phyloP scores from a whole-genome alignment of 2,113 vertebrate species.

The Mugil cephalus region DNA sequence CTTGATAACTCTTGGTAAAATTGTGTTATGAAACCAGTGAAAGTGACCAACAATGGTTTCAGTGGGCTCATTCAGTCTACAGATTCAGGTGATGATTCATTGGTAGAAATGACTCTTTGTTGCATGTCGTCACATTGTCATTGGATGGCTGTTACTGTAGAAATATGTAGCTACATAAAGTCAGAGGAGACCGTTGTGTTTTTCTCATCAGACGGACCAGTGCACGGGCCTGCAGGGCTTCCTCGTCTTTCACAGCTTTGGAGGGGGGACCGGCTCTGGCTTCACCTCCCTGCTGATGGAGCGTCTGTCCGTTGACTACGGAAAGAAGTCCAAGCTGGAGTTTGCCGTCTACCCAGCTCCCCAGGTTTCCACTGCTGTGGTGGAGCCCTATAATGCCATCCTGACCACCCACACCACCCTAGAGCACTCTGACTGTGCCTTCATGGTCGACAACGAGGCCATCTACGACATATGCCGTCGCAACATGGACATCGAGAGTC shows the following conservation, averaged over 20 bases:
- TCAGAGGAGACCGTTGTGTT: not conserved
- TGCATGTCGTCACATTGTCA: too few relatives aligned
- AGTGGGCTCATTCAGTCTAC: too few relatives aligned
- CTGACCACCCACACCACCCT: constrained; percentile 92
- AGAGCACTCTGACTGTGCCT: constrained; percentile 91
- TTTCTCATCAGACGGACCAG: constrained; percentile 85
- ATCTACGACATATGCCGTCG: constrained; percentile 90
- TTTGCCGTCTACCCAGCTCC: constrained; percentile 90
- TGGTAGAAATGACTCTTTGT: too few relatives aligned
- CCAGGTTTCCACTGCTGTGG: constrained; percentile 88
- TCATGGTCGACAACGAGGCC: constrained; percentile 93
- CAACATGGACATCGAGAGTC: constrained; percentile 90
- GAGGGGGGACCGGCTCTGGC: constrained; percentile 90
- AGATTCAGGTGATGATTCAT: too few relatives aligned
- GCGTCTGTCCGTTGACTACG: constrained; percentile 88
- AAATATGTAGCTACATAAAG: not conserved
- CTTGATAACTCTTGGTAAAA: too few relatives aligned
- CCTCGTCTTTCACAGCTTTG: constrained; percentile 91
- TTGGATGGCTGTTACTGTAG: too few relatives aligned
- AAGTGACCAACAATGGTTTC: too few relatives aligned
- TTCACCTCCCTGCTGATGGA: constrained; percentile 93
- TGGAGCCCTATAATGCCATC: constrained; percentile 92
- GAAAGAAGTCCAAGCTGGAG: constrained; percentile 92
- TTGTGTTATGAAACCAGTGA: too few relatives aligned
- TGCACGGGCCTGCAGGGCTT: constrained; percentile 91